Conservation (phyloP, 1,140 invertebrate species). For the Drosophila aff. region DNA sequence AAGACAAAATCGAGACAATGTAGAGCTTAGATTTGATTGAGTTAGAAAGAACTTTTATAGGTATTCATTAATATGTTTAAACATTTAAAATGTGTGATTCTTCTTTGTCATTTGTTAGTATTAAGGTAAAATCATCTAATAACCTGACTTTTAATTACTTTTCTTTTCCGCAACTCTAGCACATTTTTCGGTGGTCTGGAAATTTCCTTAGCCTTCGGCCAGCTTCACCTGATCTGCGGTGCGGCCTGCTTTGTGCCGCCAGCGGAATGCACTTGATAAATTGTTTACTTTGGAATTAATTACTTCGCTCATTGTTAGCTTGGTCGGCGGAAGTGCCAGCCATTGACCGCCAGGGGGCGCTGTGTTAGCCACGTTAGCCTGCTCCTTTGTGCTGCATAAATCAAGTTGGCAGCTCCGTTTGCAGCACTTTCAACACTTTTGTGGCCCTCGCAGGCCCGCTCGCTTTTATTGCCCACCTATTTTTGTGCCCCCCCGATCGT, state of each 20-base stretch:
- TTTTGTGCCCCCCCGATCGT: constrained; percentile 61
- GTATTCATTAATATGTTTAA: neutral
- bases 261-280: constrained; percentile 69
- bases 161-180: neutral
- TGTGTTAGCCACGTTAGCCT: constrained; percentile 29
- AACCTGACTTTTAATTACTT: neutral
- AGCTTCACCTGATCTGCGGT: neutral
- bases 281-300: constrained; percentile 82
- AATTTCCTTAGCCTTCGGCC: neutral
- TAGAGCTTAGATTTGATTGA: too few relatives aligned
- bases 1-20: too few relatives aligned
- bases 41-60: too few relatives aligned
- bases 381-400: constrained; percentile 62
- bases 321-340: constrained; percentile 53
- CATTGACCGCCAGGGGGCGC: constrained; percentile 45
- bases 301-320: constrained; percentile 76
- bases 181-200: neutral
- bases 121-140: neutral
- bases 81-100: too few relatives aligned
- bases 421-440: constrained; percentile 69
- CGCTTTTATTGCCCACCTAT: constrained; percentile 56
- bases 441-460: constrained; percentile 35
- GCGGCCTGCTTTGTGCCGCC: neutral
- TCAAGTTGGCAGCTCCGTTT: constrained; percentile 72
- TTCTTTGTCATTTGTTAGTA: too few relatives aligned